Percentiles rank a stretch among this genome's conserved stretches.
Conservation (phyloP, 2,113 vertebrate species). For the Shinisaurus crocodilurus region DNA sequence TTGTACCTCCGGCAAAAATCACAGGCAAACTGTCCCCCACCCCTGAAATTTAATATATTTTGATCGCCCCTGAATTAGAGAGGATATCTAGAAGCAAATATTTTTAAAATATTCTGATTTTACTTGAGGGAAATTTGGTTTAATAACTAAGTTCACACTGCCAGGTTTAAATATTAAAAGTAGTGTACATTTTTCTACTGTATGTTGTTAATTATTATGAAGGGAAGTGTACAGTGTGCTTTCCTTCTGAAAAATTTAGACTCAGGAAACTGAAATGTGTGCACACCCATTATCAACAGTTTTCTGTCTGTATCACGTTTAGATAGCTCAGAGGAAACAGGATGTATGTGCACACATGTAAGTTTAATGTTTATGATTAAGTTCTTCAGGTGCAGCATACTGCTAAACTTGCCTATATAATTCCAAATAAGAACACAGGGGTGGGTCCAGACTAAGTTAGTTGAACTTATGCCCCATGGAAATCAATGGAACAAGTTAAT, state of each 20-base stretch:
- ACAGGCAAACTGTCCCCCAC: background rate
- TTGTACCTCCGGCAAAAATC: background rate
- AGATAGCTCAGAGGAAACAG: background rate
- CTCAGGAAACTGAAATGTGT: background rate
- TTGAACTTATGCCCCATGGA: too few species aligned
- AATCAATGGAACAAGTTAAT: too few species aligned
- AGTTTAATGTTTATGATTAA: background rate
- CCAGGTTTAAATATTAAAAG: background rate
- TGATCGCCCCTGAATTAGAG: background rate
- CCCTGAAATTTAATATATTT: conserved; percentile 3
- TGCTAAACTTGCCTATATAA: background rate
- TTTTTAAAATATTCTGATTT: background rate
- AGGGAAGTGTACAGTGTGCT: conserved; percentile 22
- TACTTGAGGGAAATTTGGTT: background rate
- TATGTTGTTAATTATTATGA: conserved; percentile 16
- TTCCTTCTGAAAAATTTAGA: conserved; percentile 44
- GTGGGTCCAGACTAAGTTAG: too few species aligned
- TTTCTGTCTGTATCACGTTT: background rate
- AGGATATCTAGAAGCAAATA: background rate
- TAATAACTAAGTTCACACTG: background rate
- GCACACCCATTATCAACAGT: conserved; percentile 46
- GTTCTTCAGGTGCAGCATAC: background rate
- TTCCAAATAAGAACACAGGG: background rate
- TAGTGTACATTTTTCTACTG: background rate
- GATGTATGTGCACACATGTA: background rate